Percentiles rank a stretch among this genome's conserved stretches.
Evolutionary conservation across 2,888 invertebrate species (phyloP).

Genomic region (Paralinhomoeus sp.): DNA sequence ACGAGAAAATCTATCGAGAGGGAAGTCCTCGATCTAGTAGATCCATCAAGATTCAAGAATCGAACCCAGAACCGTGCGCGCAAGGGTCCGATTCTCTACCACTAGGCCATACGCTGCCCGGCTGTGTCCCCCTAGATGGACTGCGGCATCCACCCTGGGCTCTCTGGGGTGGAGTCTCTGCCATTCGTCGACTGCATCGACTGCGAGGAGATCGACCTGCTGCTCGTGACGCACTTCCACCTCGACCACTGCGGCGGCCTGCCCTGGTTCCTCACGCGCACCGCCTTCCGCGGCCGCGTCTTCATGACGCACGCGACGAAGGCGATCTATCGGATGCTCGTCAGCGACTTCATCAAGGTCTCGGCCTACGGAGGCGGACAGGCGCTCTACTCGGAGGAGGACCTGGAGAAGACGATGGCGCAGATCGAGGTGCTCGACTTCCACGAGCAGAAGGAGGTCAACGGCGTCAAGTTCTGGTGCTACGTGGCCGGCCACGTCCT

Average conservation of each 20-base stretch:
- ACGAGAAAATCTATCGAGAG: too few relatives aligned
- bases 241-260: slow-evolving; percentile 91
- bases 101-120: too few relatives aligned
- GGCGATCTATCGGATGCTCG: slow-evolving; percentile 87
- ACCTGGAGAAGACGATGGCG: slow-evolving; percentile 89
- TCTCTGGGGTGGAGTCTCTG: slow-evolving; percentile 85
- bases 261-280: slow-evolving; percentile 91
- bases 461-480: slow-evolving; percentile 84
- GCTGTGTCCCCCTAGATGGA: slow-evolving; percentile 41
- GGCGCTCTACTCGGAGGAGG: slow-evolving; percentile 87
- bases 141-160: slow-evolving; percentile 92
- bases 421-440: slow-evolving; percentile 60
- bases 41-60: too few relatives aligned
- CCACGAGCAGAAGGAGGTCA: slow-evolving; percentile 80
- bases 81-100: too few relatives aligned
- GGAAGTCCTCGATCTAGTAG: too few relatives aligned
- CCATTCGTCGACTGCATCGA: slow-evolving; percentile 94
- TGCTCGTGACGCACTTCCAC: slow-evolving; percentile 58
- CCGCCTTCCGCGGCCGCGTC: slow-evolving; percentile 71
- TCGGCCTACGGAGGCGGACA: slow-evolving; percentile 34
- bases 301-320: slow-evolving; percentile 99
- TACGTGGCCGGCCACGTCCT: slow-evolving; percentile 96
- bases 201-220: slow-evolving; percentile 72
- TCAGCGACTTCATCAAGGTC: slow-evolving; percentile 94
- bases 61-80: too few relatives aligned